Evolutionary conservation across 2,888 invertebrate genomes (phyloP), one percentile per base, ranked within the genome.

Genomic region (Helleia helle): DNA sequence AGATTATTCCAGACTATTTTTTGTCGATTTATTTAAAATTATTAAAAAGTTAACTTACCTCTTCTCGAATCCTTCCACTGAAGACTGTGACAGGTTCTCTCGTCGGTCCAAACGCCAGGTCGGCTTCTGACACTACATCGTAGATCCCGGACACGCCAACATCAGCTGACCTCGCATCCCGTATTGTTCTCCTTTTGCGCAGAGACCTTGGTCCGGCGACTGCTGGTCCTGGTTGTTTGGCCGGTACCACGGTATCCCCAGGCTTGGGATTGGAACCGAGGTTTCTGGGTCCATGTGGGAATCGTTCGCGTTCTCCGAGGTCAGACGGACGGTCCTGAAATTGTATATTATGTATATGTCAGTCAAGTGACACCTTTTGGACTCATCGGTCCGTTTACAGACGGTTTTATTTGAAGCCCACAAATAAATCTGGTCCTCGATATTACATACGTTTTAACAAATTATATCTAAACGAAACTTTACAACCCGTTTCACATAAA

Each of bases 71-170:
- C 62, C 93, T 88, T 38, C 95, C 94, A 71, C 94, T 94, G 71
- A 94, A 94, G 0, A 95, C 93, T 2, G 94, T 94, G 1, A 94
- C 94, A 0, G 94, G 90, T 68, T 94, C 94, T 54, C 88, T 86
- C 56, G 94, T 93, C 0, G 95, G 94, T 54, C 93, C 94, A 70
- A 96, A 96, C 25, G 93, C 95, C 27, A 96, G 79, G 70, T 96
- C 96, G 1, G 95, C 94, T 71, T 95, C 94, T 2, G 96, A 95
- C 42, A 96, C 94, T 34, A 96, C 94, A 52, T 95, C 94, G 71
- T 95, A 96, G 13, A 95, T 87, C 0, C 95, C 94, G 49, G 93
- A 93, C 1, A 96, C 95, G 4, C 96, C 95, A 1, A 96, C 94
- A 62, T 95, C 95, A 1, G 94, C 92, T 48, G 93, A 94, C 38